A percentile compares a stretch with the other conserved stretches of the same genome.
Evolutionary conservation across 2,888 invertebrate species (phyloP).

Genomic region (Schizotus pectinicornis): DNA sequence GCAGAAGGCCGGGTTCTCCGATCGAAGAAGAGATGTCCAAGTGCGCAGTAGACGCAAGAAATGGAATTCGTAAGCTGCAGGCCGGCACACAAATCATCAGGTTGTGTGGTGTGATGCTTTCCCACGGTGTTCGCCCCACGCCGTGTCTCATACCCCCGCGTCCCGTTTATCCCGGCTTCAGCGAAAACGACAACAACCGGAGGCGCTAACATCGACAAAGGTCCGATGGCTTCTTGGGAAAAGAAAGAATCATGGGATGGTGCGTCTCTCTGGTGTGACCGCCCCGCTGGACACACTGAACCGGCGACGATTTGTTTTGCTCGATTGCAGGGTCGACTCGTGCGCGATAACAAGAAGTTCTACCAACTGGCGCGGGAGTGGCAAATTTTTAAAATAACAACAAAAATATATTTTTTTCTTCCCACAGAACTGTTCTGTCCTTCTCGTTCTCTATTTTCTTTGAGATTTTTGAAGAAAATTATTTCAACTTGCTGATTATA

Average conservation of each 20-base stretch:
- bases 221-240: conserved; percentile 30
- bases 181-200: conserved; percentile 48
- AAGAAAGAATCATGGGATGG: not conserved
- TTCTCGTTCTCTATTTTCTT: too few species aligned
- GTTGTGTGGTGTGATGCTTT: conserved; percentile 53
- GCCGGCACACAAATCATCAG: conserved; percentile 53
- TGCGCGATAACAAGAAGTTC: conserved; percentile 9
- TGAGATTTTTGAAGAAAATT: too few species aligned
- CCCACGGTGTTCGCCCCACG: conserved; percentile 51
- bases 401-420: too few species aligned
- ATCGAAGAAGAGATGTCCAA: too few species aligned
- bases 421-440: too few species aligned
- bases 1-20: too few species aligned
- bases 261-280: not conserved
- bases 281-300: not conserved
- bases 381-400: too few species aligned
- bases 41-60: conserved; percentile 7
- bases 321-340: conserved; percentile 9
- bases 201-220: conserved; percentile 48
- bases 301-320: conserved; percentile 2
- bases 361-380: too few species aligned
- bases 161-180: conserved; percentile 32
- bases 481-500: too few species aligned
- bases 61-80: conserved; percentile 39
- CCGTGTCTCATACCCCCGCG: conserved; percentile 36